phyloP scores from a whole-genome alignment of 2,113 vertebrate genomes.

The Pterocles gutturalis region DNA sequence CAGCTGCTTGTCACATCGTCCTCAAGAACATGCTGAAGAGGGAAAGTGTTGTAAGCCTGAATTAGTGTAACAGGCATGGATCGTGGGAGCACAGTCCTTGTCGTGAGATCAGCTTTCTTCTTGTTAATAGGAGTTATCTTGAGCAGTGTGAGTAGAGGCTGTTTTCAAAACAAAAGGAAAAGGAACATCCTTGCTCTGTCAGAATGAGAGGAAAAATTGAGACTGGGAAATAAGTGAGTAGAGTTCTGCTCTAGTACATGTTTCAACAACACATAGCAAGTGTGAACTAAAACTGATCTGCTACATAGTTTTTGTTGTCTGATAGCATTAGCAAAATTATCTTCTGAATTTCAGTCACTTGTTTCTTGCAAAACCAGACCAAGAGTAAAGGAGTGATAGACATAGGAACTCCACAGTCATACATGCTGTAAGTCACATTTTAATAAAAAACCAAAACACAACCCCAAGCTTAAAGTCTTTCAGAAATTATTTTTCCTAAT shows the following conservation, averaged over 20 bases:
- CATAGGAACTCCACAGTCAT: not conserved
- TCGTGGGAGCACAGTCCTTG: not conserved
- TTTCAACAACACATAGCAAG: not conserved
- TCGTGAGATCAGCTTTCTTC: not conserved
- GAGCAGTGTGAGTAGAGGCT: not conserved
- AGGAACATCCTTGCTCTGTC: not conserved
- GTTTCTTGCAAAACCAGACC: not conserved
- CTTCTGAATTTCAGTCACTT: not conserved
- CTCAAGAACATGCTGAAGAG: not conserved
- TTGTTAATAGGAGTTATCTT: not conserved
- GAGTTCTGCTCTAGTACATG: not conserved
- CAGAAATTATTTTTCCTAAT: not conserved
- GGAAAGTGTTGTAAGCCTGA: not conserved
- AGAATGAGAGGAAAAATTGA: not conserved
- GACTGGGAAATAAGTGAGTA: not conserved
- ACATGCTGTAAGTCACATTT: not conserved
- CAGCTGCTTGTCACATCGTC: not conserved
- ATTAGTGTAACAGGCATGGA: not conserved
- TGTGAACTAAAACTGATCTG: not conserved
- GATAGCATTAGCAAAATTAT: not conserved
- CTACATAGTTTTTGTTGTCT: not conserved
- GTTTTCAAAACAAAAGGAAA: not conserved
- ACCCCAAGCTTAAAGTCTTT: not conserved
- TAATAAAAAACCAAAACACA: not conserved
- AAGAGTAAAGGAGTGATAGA: not conserved